Evolutionary conservation across 1,140 invertebrate genomes (phyloP), one percentile per base, ranked within the genome.

Genomic region (Drosophila ambigua): DNA sequence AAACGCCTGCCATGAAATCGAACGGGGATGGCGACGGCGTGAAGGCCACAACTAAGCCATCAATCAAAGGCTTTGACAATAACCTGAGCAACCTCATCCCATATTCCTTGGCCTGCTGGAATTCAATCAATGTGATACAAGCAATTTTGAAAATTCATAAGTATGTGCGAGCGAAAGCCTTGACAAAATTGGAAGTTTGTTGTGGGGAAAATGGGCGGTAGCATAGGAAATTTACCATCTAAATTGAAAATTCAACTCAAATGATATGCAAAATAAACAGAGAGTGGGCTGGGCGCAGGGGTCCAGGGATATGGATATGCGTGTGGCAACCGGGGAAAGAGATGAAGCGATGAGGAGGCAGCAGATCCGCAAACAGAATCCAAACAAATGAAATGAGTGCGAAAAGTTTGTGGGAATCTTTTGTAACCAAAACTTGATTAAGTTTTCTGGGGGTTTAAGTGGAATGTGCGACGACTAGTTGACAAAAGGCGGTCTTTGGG

Each of bases 251-350:
- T 58, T 66, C 65, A 71, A 55, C 77, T 62, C 76, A 75, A 78
- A 79, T 74, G 78, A 82, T 87, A 75, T 61, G 78, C 69, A 78
- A 78, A 75, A 68, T 74, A 87, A 85, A 81, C 53, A 81, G 48
- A 53, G 68, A 61, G 60, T 69, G 61, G n/a, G n/a, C n/a, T n/a
- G n/a, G 68, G 54, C 68, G 44, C 39, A 54, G 54, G 8, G 8
- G 8, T n/a, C 28, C 0, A 9, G 35, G 11, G 11, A 54, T 55
- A 31, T 49, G 57, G 76, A 79, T 79, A 65, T 79, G 55, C 72
- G 74, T 74, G 35, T 45, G 15, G 59, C 66, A 60, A 44, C 43
- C 44, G 51, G 44, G 28, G 2, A 20, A 20, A 48, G 16, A 57
- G 58, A 53, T 46, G 55, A 51, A 31, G 8, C 2, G 23, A 24